Conservation (phyloP, 2,888 invertebrate genomes). For the Nasonia oneida region DNA sequence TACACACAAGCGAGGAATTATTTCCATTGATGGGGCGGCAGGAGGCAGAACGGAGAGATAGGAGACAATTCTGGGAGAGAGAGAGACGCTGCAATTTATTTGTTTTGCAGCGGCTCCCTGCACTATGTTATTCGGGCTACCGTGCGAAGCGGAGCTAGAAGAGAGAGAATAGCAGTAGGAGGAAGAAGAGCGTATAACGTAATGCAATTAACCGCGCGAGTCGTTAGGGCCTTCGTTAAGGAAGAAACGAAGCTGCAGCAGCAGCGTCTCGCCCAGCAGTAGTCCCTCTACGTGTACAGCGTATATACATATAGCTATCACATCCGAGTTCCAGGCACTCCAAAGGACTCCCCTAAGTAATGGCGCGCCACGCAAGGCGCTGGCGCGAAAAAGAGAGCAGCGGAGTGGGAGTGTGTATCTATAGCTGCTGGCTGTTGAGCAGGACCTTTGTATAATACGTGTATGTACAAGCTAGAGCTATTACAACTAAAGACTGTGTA, state of each 20-base stretch:
- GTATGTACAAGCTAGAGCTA: conserved; percentile 36
- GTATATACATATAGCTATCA: background rate
- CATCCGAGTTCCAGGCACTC: background rate
- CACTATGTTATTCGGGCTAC: background rate
- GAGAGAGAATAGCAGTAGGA: background rate
- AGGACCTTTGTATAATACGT: conserved; percentile 21
- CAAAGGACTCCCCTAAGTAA: background rate
- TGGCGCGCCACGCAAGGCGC: background rate
- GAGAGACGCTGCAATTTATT: conserved; percentile 41
- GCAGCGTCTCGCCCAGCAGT: background rate
- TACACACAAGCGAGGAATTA: conserved; percentile 17
- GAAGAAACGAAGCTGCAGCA: conserved; percentile 38
- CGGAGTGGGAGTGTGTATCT: background rate
- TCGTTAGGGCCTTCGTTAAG: conserved; percentile 58
- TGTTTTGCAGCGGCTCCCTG: conserved; percentile 8
- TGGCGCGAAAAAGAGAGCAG: conserved; percentile 7
- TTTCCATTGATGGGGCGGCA: conserved; percentile 34
- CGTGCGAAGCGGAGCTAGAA: background rate
- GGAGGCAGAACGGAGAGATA: background rate
- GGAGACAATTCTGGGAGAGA: conserved; percentile 48
- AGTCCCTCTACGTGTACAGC: background rate
- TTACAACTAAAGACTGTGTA: conserved; percentile 48
- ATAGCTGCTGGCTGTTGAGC: background rate
- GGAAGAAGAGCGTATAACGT: background rate
- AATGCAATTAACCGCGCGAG: conserved; percentile 55